phyloP scores from a whole-genome alignment of 2,113 vertebrate genomes.

The Microtus oregoni region DNA sequence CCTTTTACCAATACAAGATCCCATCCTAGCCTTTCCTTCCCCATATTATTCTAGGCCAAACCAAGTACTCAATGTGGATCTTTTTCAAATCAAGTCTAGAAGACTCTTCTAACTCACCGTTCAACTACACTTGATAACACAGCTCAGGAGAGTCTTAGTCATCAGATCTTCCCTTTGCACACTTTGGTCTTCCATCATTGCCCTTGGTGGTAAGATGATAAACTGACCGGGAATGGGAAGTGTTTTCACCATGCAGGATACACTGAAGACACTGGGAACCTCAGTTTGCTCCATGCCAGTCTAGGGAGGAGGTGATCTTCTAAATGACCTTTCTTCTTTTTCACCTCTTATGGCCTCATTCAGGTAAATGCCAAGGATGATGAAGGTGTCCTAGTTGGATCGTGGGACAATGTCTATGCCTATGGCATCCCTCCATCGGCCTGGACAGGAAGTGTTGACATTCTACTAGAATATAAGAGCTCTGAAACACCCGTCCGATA shows the following conservation, averaged over 20 bases:
- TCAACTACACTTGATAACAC: not conserved
- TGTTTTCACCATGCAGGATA: not conserved
- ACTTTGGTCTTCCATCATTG: not conserved
- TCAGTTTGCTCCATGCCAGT: not conserved
- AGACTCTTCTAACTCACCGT: not conserved
- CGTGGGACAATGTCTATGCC: conserved; percentile 93
- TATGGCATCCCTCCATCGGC: conserved; percentile 94
- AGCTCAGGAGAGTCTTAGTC: not conserved
- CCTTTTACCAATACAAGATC: not conserved
- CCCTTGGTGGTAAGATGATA: not conserved
- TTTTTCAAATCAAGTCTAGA: not conserved
- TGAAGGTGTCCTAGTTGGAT: conserved; percentile 93
- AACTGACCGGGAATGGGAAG: not conserved
- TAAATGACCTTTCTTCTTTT: not conserved
- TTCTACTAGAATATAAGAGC: conserved; percentile 91
- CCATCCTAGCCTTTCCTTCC: not conserved
- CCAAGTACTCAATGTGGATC: not conserved
- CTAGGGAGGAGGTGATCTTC: not conserved
- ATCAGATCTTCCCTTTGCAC: not conserved
- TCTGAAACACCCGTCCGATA: conserved; percentile 91
- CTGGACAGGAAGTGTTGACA: conserved; percentile 98
- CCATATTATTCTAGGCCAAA: not conserved
- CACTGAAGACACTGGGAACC: not conserved
- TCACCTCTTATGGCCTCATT: not conserved
- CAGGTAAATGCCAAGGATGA: conserved; percentile 96